Percentiles rank a stretch among this genome's conserved stretches.
Evolutionary conservation across 2,113 vertebrate genomes (phyloP).

Genomic region (Lamprologus speciosus): DNA sequence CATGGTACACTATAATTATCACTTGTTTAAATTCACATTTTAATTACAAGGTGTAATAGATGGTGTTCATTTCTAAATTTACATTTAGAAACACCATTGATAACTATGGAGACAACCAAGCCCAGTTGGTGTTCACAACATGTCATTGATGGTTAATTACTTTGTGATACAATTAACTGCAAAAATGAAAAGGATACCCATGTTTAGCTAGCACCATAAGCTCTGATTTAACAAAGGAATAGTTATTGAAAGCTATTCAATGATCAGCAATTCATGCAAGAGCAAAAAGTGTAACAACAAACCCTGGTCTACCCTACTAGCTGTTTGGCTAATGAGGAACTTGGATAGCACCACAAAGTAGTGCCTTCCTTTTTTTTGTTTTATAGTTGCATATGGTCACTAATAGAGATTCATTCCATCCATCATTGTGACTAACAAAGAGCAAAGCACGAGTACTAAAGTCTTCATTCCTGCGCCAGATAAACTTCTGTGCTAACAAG

Average conservation of each 20-base stretch:
- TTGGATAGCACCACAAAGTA: background rate
- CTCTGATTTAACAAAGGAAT: background rate
- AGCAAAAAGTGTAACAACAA: background rate
- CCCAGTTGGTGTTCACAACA: background rate
- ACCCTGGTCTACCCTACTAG: background rate
- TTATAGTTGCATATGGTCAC: background rate
- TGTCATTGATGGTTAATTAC: background rate
- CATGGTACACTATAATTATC: rapidly evolving
- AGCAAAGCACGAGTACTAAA: background rate
- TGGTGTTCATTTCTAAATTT: background rate
- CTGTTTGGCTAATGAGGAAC: background rate
- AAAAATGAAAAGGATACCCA: background rate
- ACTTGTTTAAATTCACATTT: background rate
- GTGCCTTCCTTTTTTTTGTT: background rate
- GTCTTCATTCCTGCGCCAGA: rapidly evolving
- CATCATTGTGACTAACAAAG: background rate
- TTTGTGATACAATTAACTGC: background rate
- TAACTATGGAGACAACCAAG: background rate
- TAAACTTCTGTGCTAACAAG: background rate
- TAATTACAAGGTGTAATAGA: background rate
- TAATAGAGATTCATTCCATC: background rate
- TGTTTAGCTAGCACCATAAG: background rate
- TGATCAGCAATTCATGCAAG: background rate
- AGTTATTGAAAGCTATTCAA: background rate
- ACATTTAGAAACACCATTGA: background rate